Conservation (phyloP, 2,888 invertebrate genomes). For the Synergus japonicus region DNA sequence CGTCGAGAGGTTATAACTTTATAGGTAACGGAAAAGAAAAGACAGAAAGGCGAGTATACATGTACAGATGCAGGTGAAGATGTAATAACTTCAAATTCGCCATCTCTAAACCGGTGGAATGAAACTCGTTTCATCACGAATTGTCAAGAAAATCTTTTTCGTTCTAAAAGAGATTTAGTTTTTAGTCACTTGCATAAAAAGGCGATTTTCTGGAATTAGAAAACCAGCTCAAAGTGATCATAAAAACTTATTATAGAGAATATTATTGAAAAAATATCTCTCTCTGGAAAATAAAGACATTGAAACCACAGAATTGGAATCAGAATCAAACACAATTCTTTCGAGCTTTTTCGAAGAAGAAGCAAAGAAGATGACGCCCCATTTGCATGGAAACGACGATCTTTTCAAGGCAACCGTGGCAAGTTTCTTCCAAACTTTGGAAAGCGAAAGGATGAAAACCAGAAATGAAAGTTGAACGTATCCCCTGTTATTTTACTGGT, state of each 20-base stretch:
- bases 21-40: slow-evolving; percentile 51
- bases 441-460: slow-evolving; percentile 7
- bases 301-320: background rate
- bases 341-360: background rate
- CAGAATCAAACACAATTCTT: background rate
- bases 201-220: background rate
- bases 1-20: slow-evolving; percentile 60
- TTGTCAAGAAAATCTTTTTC: background rate
- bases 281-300: background rate
- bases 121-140: background rate
- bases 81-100: background rate
- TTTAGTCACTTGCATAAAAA: background rate
- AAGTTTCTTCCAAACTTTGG: background rate
- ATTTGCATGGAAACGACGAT: background rate
- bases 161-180: background rate
- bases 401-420: background rate
- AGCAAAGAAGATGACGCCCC: background rate
- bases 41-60: background rate
- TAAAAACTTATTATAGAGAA: background rate
- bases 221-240: background rate
- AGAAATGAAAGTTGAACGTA: slow-evolving; percentile 7
- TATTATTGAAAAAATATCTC: too few relatives aligned
- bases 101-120: background rate
- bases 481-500: background rate
- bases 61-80: background rate